These are phyloP conservation scores for Chroicocephalus ridibundus DNA, from an alignment of 2,113 vertebrate species.

Conservation along the genomic window DNA sequence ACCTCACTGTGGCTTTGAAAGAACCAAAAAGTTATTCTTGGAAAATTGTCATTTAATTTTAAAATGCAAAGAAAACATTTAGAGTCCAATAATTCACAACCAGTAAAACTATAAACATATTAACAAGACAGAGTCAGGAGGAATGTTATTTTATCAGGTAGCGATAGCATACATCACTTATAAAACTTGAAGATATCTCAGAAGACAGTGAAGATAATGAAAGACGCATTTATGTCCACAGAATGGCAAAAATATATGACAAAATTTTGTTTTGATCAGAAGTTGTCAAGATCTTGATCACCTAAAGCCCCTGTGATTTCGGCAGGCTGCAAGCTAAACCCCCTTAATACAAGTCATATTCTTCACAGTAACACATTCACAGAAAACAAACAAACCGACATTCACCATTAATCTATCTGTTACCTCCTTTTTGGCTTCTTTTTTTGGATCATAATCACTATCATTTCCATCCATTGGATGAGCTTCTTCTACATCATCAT, in stretches of 20 bases:
- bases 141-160: neutral
- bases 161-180: neutral
- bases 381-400: conserved; percentile 47
- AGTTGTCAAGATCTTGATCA: neutral
- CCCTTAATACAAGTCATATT: neutral
- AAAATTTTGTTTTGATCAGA: neutral
- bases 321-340: neutral
- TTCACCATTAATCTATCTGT: conserved; percentile 55
- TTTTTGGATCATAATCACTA: conserved; percentile 97
- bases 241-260: neutral
- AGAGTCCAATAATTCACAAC: neutral
- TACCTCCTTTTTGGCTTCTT: conserved; percentile 98
- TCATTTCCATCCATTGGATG: conserved; percentile 91
- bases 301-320: neutral
- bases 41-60: neutral
- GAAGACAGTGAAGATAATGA: neutral
- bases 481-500: conserved; percentile 92
- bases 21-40: neutral
- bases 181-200: neutral
- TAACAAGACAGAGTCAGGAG: neutral
- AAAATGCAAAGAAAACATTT: neutral
- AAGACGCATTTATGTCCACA: neutral
- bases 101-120: neutral
- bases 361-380: neutral
- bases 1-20: neutral